These are phyloP conservation scores for Tyto alba DNA, from an alignment of 2,113 vertebrate genomes.

Conservation along the genomic window DNA sequence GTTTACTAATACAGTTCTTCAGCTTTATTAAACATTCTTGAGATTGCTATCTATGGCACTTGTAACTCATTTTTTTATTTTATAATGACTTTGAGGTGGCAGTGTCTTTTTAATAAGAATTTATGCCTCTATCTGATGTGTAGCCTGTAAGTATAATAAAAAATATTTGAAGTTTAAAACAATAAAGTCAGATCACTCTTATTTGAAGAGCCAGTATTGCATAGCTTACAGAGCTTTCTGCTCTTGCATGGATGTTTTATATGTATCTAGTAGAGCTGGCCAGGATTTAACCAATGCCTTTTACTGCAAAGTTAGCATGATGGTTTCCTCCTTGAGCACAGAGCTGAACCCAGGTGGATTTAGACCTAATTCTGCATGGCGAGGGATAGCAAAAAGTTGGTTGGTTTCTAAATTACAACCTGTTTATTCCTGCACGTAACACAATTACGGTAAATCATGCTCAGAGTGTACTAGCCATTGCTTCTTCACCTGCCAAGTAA, in stretches of 20 bases:
- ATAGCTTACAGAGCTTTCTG: neutral
- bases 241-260: neutral
- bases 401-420: neutral
- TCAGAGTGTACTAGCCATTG: neutral
- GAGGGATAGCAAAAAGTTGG: neutral
- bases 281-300: neutral
- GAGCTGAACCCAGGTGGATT: neutral
- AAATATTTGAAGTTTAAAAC: neutral
- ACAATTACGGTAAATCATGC: neutral
- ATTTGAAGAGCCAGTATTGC: neutral
- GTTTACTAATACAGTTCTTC: neutral
- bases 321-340: neutral
- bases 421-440: neutral
- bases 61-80: neutral
- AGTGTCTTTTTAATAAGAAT: neutral
- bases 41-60: neutral
- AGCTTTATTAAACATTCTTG: neutral
- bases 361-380: neutral
- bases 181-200: neutral
- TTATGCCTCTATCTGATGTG: neutral
- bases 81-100: neutral
- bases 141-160: neutral
- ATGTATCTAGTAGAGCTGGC: neutral
- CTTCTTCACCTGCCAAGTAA: neutral
- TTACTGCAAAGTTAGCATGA: neutral